phyloP scores from a whole-genome alignment of 2,113 vertebrate species.

The Ursus arctos region DNA sequence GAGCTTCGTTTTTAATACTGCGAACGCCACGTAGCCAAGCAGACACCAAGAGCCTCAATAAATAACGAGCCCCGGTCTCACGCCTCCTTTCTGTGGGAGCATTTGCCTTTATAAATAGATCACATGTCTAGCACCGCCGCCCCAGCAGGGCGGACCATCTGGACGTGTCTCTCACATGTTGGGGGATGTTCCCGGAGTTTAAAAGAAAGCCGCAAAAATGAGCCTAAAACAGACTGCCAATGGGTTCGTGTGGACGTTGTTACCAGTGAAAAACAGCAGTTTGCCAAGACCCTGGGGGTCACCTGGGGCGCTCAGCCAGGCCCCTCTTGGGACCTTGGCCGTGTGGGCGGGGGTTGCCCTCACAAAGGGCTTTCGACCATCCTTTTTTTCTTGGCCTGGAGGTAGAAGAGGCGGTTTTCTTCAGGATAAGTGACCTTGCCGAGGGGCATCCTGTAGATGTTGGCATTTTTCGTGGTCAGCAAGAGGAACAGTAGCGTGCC shows the following conservation, averaged over 20 bases:
- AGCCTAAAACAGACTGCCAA: neutral
- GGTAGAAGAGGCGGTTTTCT: slow-evolving; percentile 92
- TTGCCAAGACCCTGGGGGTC: neutral
- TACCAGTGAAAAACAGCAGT: neutral
- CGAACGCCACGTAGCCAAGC: slow-evolving; percentile 12
- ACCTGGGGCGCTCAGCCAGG: neutral
- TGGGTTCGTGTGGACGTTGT: neutral
- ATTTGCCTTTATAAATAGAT: slow-evolving; percentile 15
- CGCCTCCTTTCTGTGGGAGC: neutral
- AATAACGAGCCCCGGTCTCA: slow-evolving; percentile 32
- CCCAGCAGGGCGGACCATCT: neutral
- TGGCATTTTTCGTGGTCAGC: slow-evolving; percentile 90
- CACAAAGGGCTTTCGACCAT: slow-evolving; percentile 70
- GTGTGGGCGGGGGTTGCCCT: slow-evolving; percentile 12
- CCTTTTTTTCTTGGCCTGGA: slow-evolving; percentile 78
- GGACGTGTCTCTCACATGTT: neutral
- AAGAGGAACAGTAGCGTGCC: slow-evolving; percentile 95
- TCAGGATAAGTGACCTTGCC: slow-evolving; percentile 95
- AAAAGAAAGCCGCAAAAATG: slow-evolving; percentile 23
- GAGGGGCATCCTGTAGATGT: slow-evolving; percentile 93
- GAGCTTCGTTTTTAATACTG: slow-evolving; percentile 76
- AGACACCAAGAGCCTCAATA: slow-evolving; percentile 36
- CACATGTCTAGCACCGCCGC: neutral
- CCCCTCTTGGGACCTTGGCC: neutral
- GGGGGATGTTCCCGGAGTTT: neutral